Base-by-base conservation (phyloP, 1,140 invertebrate species). In the Macrostomum lignano region DNA sequence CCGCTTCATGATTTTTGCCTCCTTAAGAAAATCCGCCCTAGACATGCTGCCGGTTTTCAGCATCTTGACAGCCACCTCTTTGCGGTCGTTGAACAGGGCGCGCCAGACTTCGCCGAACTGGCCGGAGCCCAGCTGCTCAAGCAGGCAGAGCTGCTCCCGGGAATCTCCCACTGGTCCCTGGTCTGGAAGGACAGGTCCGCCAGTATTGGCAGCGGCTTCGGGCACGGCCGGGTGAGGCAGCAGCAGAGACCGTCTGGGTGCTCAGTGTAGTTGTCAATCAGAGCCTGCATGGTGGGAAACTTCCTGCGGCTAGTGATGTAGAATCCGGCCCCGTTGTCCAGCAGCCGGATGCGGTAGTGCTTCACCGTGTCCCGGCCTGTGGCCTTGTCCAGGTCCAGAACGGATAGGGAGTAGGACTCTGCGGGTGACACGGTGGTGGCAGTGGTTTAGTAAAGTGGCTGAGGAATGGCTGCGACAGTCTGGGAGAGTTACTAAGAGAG, bases 71-170 rank as follows among this genome's bases (percentile, higher is more conserved):
- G 37, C 37, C 14, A 38, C 37, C 10, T 28, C 14, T 19, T 23
- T n/a, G 7, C 13, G 24, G 20, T 37, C 25, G 21, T 32, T 32
- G n/a, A n/a, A n/a, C n/a, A n/a, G n/a, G n/a, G n/a, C n/a, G n/a
- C n/a, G n/a, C 65, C 77, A 93, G 0, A 94, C 86, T 61, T 94
- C 81, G 9, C 86, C 86, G 56, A 96, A 96, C 61, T 93, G 88
- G 7, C 86, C 86, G 40, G 77, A 73, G 0, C 86, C 86, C 20
- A 96, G 55, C 55, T 79, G 81, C 26, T 69, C 65, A 19, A 76
- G 66, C 35, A 94, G 64, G 44, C n/a, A n/a, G n/a, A n/a, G n/a
- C n/a, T n/a, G n/a, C n/a, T 72, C 42, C 84, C 65, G 51, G 91
- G 82, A 44, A 96, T 93, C 60, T 96, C 88, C 86, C 88, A 96